Base-by-base conservation (phyloP, 1,140 invertebrate species). In the Diuraphis noxia region DNA sequence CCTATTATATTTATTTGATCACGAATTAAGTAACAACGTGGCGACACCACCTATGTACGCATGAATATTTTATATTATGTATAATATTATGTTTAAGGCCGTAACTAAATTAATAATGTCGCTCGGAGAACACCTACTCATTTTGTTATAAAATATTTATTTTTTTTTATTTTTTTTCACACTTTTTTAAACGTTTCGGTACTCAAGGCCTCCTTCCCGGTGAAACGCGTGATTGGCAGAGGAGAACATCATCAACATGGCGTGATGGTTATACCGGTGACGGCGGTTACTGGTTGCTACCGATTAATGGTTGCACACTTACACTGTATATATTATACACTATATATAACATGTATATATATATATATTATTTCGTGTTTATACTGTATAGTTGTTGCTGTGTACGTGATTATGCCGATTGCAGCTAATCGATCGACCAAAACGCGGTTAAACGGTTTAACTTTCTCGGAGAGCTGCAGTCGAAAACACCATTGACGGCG, bases 391-490 rank as follows among this genome's bases (percentile, higher is more conserved):
- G 79, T 38, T 21, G 36, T 40, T 38, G 38, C 79, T 81, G 56
- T 82, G 1, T 41, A 82, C 38, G 40, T 82, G 25, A 25, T 81
- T 25, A 10, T 38, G 9, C 34, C 36, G 56, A 72, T 81, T 38
- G 21, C 79, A 38, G 81, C 38, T 82, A 82, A 82, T 82, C 30
- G 81, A 82, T 41, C 81, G 40, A 41, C 40, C 81, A 38, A 41
- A 82, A 82, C 81, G 38, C 25, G 81, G 38, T 41, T 82, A 41
- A 82, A 82, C 13, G 81, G 38, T 41, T 82, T n/a, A 82, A 82
- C 81, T 82, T 82, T 82, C 81, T 82, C 81, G 40, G 25, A n/a
- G 40, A 30, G 23, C 79, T 9, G 23, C 79, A 10, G 23, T 25
- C 36, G 21, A 25, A 82, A 25, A 23, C 38, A 38, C 7, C 23